phyloP scores from a whole-genome alignment of 2,888 invertebrate species.

The Cephonodes hylas region DNA sequence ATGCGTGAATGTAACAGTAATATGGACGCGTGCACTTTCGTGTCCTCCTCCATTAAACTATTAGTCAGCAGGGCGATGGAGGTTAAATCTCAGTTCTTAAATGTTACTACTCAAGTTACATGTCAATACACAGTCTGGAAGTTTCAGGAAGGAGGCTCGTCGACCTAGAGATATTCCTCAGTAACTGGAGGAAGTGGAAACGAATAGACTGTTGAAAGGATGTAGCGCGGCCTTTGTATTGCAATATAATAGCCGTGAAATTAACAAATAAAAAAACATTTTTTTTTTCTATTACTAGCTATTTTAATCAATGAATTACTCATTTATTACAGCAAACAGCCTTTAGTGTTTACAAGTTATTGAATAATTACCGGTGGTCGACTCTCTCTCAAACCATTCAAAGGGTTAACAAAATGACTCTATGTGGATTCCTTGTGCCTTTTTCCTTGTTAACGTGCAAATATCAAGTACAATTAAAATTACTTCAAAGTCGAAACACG shows the following conservation, averaged over 20 bases:
- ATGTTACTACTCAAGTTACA: not conserved
- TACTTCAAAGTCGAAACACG: not conserved
- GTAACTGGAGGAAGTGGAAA: not conserved
- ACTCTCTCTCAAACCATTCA: too few relatives aligned
- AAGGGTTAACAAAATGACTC: too few relatives aligned
- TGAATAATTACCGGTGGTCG: too few relatives aligned
- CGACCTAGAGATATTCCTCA: not conserved
- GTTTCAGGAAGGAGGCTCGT: not conserved
- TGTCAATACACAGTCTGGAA: not conserved
- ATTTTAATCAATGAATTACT: too few relatives aligned
- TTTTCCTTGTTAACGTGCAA: not conserved
- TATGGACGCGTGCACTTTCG: slow-evolving; percentile 50
- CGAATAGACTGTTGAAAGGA: not conserved
- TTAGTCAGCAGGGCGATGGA: not conserved
- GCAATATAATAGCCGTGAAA: not conserved
- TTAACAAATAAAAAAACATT: not conserved
- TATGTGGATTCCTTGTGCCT: not conserved
- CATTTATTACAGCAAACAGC: too few relatives aligned
- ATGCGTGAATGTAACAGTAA: slow-evolving; percentile 60
- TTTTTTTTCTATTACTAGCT: not conserved
- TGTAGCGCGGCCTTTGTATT: not conserved
- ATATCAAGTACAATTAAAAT: not conserved
- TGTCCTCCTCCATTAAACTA: slow-evolving; percentile 20
- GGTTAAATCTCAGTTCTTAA: not conserved
- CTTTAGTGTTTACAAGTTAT: too few relatives aligned